Base-by-base conservation (phyloP, 1,140 invertebrate genomes). In the Drosophila dunni region DNA sequence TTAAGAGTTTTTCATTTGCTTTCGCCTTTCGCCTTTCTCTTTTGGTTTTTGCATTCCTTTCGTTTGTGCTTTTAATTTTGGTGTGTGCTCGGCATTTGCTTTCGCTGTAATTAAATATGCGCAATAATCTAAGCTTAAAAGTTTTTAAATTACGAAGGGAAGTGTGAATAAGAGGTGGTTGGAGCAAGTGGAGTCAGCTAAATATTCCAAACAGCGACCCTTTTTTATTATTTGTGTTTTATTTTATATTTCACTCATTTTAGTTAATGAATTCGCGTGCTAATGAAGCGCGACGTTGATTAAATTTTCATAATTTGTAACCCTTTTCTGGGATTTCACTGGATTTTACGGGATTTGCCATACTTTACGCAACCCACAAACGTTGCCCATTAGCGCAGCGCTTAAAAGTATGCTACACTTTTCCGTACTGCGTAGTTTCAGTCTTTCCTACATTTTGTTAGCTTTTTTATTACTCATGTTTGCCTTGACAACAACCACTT, bases 111-210 rank as follows among this genome's bases (percentile, higher is more conserved):
- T 88, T 88, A 85, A 85, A 79, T 81, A 85, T 85, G 84, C 84
- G 83, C 82, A 86, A 88, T 85, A 85, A 85, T 85, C 83, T 74
- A 79, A 89, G 83, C 84, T 88, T 89, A 88, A 88, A 88, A 89
- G 79, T 89, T 88, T 79, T 68, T 56, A 88, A 88, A 88, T 86
- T 79, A 72, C 79, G 83, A 20, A 20, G 24, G 24, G 1, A 51
- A 33, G 50, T 50, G 24, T 29, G 24, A 29, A 29, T 29, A 45
- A 60, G 40, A 7, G 11, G 9, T 11, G n/a, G 44, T 1, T 34
- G 29, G 61, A 20, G 33, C 54, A 17, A 33, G 60, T 34, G 53
- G 56, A 44, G 34, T 57, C 64, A 67, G 64, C 64, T 24, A 58
- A 56, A 58, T 45, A 78, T 53, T 46, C 51, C 51, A 36, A 11